phyloP scores from a whole-genome alignment of 2,797 vertebrate species.

The Vireo griseus region DNA sequence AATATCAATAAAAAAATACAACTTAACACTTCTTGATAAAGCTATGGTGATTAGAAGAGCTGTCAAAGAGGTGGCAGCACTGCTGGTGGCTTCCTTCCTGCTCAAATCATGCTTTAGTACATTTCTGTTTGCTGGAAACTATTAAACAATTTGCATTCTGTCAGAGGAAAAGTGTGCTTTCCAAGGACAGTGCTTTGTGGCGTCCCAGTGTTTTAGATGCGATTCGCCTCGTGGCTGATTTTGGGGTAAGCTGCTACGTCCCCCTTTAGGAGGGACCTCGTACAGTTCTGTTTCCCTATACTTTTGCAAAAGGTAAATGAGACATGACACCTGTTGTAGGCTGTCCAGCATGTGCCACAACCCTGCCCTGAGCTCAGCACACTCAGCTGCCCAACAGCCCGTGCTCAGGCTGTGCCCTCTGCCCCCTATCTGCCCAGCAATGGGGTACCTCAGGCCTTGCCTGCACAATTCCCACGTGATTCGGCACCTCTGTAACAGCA shows the following conservation, averaged over 20 bases:
- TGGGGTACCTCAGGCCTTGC: neutral
- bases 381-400: neutral
- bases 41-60: constrained; percentile 44
- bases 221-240: neutral
- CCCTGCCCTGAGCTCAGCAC: neutral
- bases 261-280: neutral
- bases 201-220: neutral
- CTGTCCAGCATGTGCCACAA: neutral
- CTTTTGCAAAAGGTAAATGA: neutral
- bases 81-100: neutral
- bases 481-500: neutral
- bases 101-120: neutral
- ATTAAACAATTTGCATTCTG: neutral
- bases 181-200: neutral
- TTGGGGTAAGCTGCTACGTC: neutral
- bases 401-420: neutral
- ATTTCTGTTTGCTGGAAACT: neutral
- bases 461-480: neutral
- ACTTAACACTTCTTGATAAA: constrained; percentile 68
- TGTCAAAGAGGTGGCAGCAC: neutral
- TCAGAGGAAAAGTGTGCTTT: neutral
- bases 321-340: rapidly evolving
- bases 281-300: neutral
- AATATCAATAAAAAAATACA: constrained; percentile 74
- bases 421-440: neutral